Percentiles rank a stretch among this genome's conserved stretches.
Conservation (phyloP, 2,113 vertebrate species). For the Petaurus breviceps region DNA sequence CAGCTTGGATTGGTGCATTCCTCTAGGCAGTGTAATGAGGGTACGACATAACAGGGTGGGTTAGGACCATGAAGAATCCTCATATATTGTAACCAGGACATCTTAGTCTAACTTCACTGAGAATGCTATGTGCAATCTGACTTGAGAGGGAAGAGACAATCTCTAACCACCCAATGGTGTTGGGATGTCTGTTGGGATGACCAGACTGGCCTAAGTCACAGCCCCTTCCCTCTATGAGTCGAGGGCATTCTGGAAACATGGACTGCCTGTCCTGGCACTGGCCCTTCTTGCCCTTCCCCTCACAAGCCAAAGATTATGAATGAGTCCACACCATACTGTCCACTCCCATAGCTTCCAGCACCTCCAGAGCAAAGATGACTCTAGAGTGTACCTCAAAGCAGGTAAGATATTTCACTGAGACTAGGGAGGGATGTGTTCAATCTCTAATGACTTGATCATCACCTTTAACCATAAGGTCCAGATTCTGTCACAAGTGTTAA, state of each 20-base stretch:
- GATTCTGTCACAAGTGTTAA: neutral
- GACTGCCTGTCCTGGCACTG: neutral
- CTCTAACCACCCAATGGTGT: neutral
- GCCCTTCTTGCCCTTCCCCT: neutral
- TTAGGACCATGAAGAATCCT: no score
- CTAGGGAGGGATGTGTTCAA: neutral
- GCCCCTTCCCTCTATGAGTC: neutral
- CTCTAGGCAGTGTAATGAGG: neutral
- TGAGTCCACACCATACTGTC: neutral
- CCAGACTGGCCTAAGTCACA: neutral
- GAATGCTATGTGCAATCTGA: neutral
- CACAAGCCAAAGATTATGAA: neutral
- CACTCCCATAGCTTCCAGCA: neutral
- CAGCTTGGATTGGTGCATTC: no score
- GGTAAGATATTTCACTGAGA: neutral
- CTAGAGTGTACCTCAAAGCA: neutral
- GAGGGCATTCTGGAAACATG: neutral
- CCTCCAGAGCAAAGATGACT: neutral
- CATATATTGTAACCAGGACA: neutral
- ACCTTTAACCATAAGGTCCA: neutral
- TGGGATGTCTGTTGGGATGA: neutral
- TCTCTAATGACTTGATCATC: neutral
- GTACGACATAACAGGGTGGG: neutral
- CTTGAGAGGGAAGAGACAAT: neutral
- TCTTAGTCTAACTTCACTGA: neutral